Evolutionary conservation across 2,888 invertebrate species (phyloP).

Genomic region (Ceriagrion tenellum): DNA sequence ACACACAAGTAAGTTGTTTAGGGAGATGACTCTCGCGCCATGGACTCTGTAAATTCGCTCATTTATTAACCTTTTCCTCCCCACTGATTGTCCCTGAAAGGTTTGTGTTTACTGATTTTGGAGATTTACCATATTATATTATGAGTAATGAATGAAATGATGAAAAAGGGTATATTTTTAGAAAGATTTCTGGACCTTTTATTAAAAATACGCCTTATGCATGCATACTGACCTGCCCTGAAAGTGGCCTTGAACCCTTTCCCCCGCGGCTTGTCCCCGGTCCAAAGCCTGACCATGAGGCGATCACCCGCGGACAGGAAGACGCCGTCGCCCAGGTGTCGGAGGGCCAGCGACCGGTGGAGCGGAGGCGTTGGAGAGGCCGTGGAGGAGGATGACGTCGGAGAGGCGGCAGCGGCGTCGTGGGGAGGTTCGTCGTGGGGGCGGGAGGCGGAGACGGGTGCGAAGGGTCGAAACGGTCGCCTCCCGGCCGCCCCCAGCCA

Average conservation of each 20-base stretch:
- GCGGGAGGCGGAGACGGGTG: slow-evolving; percentile 20
- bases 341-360: slow-evolving; percentile 74
- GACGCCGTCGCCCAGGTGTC: slow-evolving; percentile 83
- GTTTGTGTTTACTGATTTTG: too few species aligned
- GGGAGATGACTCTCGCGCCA: too few species aligned
- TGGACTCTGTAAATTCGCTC: too few species aligned
- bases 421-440: neutral
- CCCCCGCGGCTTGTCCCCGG: slow-evolving; percentile 83
- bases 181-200: too few species aligned
- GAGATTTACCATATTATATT: too few species aligned
- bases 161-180: too few species aligned
- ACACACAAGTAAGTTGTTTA: too few species aligned
- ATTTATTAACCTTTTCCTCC: too few species aligned
- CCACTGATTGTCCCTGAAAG: too few species aligned
- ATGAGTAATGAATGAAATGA: too few species aligned
- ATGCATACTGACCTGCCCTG: slow-evolving; percentile 80
- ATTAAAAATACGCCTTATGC: too few species aligned
- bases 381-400: neutral
- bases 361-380: neutral
- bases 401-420: neutral
- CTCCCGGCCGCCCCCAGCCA: slow-evolving; percentile 53
- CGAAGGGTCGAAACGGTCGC: slow-evolving; percentile 34
- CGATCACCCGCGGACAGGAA: slow-evolving; percentile 84
- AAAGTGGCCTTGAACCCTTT: slow-evolving; percentile 85
- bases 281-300: slow-evolving; percentile 82